Conservation (phyloP, 2,888 invertebrate species). For the Ametastegia equiseti region DNA sequence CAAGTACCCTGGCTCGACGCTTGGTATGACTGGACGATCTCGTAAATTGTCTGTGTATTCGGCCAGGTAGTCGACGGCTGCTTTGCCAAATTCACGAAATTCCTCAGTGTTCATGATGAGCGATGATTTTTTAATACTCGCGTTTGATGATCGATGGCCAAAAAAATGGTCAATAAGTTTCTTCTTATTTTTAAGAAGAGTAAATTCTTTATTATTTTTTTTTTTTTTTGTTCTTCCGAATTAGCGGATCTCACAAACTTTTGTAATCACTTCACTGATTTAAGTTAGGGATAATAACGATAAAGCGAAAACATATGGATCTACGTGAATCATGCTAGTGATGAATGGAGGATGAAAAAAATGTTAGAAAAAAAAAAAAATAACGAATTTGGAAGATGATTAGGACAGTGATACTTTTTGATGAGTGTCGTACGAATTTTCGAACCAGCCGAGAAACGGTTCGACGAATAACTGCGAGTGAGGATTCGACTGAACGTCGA, state of each 20-base stretch:
- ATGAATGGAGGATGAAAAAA: not conserved
- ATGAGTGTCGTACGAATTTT: not conserved
- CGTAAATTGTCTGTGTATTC: constrained; percentile 92
- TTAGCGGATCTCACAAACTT: no score
- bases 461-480: not conserved
- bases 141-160: not conserved
- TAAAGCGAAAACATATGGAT: not conserved
- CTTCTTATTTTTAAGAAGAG: not conserved
- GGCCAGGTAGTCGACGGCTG: constrained; percentile 92
- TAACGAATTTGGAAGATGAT: not conserved
- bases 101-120: constrained; percentile 84
- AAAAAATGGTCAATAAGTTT: not conserved
- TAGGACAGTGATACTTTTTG: not conserved
- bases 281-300: not conserved
- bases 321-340: not conserved
- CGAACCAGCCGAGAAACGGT: not conserved
- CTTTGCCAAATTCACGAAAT: constrained; percentile 90
- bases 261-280: not conserved
- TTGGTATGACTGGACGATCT: constrained; percentile 87
- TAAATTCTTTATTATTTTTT: not conserved
- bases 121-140: not conserved
- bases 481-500: not conserved
- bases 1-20: constrained; percentile 94
- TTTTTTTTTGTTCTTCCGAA: not conserved
- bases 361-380: not conserved